Base-by-base conservation (phyloP, 2,797 vertebrate species). In the Hozukius guyotensis region DNA sequence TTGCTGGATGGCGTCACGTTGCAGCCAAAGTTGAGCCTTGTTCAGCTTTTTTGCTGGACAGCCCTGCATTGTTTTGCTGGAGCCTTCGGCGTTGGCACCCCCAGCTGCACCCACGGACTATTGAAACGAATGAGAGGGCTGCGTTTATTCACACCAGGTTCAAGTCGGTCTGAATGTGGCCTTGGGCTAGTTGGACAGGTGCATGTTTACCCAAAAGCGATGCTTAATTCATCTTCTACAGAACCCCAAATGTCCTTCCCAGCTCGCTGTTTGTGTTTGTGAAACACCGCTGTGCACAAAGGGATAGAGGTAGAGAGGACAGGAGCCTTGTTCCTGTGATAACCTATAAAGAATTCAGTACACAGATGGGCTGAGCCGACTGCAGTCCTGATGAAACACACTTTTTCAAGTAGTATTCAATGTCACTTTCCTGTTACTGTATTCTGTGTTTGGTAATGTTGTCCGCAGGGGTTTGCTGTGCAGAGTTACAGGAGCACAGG, bases 261-360 rank as follows among this genome's bases (percentile, higher is more conserved):
- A 46, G 61, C 69, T 72, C 57, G 3, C 66, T 52, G 82, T 84
- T 67, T 65, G 34, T 80, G 71, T 52, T 72, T 66, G 46, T 36
- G 38, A 73, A 82, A 38, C 63, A 6, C 12, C 34, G 12, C 12
- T 13, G 66, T 64, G 31, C 62, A 61, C 71, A 32, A 46, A 79
- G 75, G 52, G 75, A 71, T 34, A 2, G 64, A 68, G 72, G 34
- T 2, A 25, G 63, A 36, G 46, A 76, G 80, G 73, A 80, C 80
- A 71, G 80, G 36, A 75, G 78, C 78, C 77, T 42, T 56, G 68
- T 86, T 83, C 75, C 80, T 82, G 77, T 70, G 83, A 86, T 81
- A 83, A 81, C 81, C 82, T 80, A 81, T 80, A 80, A 80, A 85
- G 75, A 77, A 81, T 86, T 87, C 77, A 87, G 79, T 22, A 75